Evolutionary conservation across 2,797 vertebrate genomes (phyloP).

Genomic region (Micrastur ruficollis): DNA sequence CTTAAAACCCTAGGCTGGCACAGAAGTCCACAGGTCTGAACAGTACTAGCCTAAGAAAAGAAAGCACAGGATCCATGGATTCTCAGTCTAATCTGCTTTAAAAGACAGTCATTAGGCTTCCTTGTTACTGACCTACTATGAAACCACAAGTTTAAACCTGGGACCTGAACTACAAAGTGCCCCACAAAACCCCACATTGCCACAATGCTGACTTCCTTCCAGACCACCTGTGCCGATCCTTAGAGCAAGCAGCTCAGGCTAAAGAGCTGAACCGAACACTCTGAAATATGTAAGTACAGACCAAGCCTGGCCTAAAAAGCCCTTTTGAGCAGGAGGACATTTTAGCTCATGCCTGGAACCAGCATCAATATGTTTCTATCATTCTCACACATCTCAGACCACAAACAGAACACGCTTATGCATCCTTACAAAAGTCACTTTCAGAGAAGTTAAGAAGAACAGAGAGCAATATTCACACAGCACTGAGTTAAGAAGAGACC

Average conservation of each 20-base stretch:
- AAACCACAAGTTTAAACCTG: neutral
- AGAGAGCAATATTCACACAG: neutral
- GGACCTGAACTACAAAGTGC: neutral
- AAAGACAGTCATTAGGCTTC: neutral
- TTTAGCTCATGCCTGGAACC: neutral
- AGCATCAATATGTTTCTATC: neutral
- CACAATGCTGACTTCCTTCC: neutral
- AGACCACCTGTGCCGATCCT: neutral
- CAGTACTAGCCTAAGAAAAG: neutral
- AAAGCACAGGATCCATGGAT: neutral
- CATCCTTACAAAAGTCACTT: neutral
- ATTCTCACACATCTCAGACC: neutral
- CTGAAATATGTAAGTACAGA: neutral
- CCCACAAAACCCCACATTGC: neutral
- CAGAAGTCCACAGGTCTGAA: neutral
- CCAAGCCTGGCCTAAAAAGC: neutral
- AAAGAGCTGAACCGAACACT: neutral
- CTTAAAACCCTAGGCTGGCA: neutral
- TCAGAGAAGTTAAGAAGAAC: neutral
- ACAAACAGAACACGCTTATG: neutral
- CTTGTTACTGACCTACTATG: neutral
- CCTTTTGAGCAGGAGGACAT: neutral
- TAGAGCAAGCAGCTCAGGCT: neutral
- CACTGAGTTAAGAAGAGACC: neutral
- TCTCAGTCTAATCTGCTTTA: neutral